Conservation (phyloP, 2,797 vertebrate species). For the Gephyroberyx darwinii region DNA sequence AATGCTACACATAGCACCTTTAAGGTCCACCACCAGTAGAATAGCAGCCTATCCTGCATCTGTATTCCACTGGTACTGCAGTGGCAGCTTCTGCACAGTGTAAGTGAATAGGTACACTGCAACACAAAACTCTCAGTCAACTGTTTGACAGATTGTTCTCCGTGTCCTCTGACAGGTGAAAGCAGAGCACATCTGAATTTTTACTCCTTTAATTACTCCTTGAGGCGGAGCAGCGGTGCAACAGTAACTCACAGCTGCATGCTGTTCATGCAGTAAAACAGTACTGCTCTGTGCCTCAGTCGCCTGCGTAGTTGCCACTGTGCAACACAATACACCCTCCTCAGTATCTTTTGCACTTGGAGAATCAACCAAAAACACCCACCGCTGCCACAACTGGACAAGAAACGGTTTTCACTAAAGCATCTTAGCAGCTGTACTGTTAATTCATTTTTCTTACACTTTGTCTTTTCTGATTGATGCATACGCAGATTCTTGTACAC, state of each 20-base stretch:
- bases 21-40: not conserved
- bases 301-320: slow-evolving; percentile 5
- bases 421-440: no score
- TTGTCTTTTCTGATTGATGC: no score
- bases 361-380: no score
- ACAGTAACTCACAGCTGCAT: slow-evolving; percentile 59
- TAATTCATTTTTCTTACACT: no score
- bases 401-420: no score
- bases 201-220: slow-evolving; percentile 68
- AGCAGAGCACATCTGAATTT: slow-evolving; percentile 65
- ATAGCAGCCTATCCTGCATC: not conserved
- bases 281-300: not conserved
- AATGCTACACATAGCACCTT: no score
- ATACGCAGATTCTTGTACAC: not conserved
- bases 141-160: slow-evolving; percentile 53
- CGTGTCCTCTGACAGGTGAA: slow-evolving; percentile 58
- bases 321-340: not conserved
- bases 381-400: no score
- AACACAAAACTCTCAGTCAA: slow-evolving; percentile 50
- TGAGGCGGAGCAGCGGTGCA: slow-evolving; percentile 47
- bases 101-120: slow-evolving; percentile 36
- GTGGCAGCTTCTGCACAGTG: slow-evolving; percentile 11
- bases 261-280: slow-evolving; percentile 42
- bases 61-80: not conserved
- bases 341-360: no score